Evolutionary conservation across 2,888 invertebrate species (phyloP).

Genomic region (Nemotelus nigrinus): DNA sequence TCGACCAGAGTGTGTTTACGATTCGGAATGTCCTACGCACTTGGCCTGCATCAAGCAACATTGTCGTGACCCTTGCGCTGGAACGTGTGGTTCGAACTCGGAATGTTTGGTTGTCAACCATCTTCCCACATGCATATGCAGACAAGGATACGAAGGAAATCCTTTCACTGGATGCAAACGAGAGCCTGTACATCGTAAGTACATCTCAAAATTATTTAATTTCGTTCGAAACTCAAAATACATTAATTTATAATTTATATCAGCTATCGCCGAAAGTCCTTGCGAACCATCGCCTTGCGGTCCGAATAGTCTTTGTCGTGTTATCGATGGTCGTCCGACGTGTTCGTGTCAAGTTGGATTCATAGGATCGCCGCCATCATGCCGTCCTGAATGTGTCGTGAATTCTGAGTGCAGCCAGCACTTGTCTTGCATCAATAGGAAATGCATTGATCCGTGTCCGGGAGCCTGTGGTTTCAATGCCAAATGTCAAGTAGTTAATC

Average conservation of each 20-base stretch:
- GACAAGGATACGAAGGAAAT: conserved; percentile 81
- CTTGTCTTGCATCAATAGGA: conserved; percentile 80
- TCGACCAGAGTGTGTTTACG: conserved; percentile 84
- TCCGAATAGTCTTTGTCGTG: conserved; percentile 79
- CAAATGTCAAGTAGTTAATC: conserved; percentile 80
- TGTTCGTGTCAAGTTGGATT: conserved; percentile 80
- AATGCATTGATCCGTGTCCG: conserved; percentile 80
- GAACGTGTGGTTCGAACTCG: conserved; percentile 84
- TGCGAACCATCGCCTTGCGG: conserved; percentile 84
- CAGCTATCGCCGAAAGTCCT: conserved; percentile 66
- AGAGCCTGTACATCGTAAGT: conserved; percentile 70
- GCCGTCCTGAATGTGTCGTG: conserved; percentile 81
- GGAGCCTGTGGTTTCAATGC: conserved; percentile 82
- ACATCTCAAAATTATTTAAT: conserved; percentile 59
- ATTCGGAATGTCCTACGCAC: conserved; percentile 81
- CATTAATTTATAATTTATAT: not conserved
- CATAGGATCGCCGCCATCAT: conserved; percentile 79
- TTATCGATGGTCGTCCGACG: conserved; percentile 76
- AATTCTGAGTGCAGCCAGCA: conserved; percentile 81
- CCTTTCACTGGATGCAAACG: conserved; percentile 82
- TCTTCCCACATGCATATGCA: conserved; percentile 83
- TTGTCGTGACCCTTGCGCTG: conserved; percentile 86
- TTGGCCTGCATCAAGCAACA: conserved; percentile 84
- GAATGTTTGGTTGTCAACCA: conserved; percentile 85
- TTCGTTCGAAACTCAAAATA: not conserved